These are phyloP conservation scores for Motacilla tschutschensis DNA, from an alignment of 2,113 vertebrate genomes.

Conservation along the genomic window DNA sequence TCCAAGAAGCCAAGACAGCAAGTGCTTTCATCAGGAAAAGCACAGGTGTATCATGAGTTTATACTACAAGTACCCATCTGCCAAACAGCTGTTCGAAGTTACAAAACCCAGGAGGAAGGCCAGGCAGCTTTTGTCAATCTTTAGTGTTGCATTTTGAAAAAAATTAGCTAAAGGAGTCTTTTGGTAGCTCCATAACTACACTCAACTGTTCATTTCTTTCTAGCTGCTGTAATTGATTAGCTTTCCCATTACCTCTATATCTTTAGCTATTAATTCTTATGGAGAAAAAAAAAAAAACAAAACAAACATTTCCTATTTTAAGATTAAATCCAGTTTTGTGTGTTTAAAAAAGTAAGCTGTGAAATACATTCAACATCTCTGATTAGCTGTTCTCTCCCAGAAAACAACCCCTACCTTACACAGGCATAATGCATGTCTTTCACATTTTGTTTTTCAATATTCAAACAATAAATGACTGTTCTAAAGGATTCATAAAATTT, in stretches of 20 bases:
- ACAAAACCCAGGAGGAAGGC: neutral
- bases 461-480: neutral
- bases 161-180: neutral
- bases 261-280: neutral
- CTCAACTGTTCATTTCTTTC: neutral
- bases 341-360: neutral
- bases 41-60: neutral
- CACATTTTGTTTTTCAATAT: neutral
- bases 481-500: neutral
- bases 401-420: neutral
- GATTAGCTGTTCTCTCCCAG: neutral
- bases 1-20: neutral
- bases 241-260: neutral
- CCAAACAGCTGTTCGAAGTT: neutral
- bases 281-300: rapidly evolving
- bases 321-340: neutral
- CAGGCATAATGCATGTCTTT: neutral
- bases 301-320: neutral
- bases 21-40: neutral
- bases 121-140: neutral
- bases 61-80: neutral
- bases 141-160: neutral
- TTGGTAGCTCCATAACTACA: neutral
- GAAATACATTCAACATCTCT: neutral
- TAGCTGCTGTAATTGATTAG: neutral